Conservation (phyloP, 2,113 vertebrate genomes). For the Onychostruthus taczanowskii region DNA sequence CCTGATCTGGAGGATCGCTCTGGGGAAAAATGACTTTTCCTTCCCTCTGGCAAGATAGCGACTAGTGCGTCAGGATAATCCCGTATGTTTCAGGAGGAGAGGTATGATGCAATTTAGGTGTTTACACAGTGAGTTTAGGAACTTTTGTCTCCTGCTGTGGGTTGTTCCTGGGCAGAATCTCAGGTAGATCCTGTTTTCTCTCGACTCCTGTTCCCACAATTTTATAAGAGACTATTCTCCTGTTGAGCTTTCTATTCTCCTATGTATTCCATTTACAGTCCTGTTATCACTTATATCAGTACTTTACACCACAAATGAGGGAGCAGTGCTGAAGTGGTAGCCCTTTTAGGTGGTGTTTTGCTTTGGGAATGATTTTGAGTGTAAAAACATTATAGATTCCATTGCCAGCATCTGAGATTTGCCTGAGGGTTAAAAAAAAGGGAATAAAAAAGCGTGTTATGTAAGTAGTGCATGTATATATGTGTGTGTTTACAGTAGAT, state of each 20-base stretch:
- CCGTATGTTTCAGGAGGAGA: background rate
- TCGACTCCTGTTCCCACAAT: background rate
- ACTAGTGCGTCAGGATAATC: background rate
- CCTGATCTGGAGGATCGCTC: background rate
- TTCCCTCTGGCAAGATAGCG: background rate
- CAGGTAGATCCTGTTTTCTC: background rate
- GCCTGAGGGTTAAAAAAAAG: background rate
- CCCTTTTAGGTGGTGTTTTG: background rate
- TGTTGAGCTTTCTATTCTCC: background rate
- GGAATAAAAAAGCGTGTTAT: accelerated
- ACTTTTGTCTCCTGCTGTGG: background rate
- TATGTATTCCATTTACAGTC: background rate
- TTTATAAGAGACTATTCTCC: background rate
- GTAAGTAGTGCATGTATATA: background rate
- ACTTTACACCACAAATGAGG: background rate
- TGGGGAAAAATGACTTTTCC: background rate
- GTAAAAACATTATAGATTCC: background rate
- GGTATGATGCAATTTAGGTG: background rate
- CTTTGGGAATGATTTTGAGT: background rate
- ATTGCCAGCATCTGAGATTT: background rate
- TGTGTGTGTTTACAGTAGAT: background rate
- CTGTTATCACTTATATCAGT: background rate
- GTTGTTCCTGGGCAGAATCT: background rate
- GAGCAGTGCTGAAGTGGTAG: background rate
- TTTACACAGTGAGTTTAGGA: background rate